Evolutionary conservation across 2,888 invertebrate species (phyloP), one percentile per base, ranked within the genome.

Genomic region (Andrena camellia): DNA sequence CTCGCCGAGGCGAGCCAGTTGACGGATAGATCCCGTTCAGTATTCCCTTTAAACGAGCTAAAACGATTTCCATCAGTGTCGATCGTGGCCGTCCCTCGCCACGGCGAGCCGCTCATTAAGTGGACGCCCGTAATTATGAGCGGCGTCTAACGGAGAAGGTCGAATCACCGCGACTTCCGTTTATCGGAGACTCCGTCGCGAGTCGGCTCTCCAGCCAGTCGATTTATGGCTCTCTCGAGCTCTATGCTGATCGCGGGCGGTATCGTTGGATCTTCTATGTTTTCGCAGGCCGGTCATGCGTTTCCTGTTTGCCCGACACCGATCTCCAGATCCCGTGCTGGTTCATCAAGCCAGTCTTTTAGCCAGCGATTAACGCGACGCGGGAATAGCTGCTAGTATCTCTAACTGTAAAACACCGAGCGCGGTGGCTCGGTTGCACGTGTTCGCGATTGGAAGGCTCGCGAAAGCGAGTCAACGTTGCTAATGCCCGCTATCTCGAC

Each of bases 101-200:
- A 3, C 66, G 71, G 63, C 73, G 69, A 60, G 71, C 57, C 69
- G 73, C 71, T 86, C 80, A 72, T 86, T 78, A 86, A 81, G 71
- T 42, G 70, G 50, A 59, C 63, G 72, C 20, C 59, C 69, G 66
- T 84, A 84, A 84, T 73, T 73, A 78, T 59, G 42, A 86, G 66
- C 83, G 75, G 67, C 81, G 63, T 87, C 76, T 73, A 84, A 81
- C 80, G 71, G 78, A 67, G 72, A 68, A 80, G 77, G 66, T 75
- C 80, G 77, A 81, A 87, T 78, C 72, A 84, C 50, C 52, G 50
- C 35, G 63, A 81, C 80, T 83, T 86, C 84, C 77, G 77, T 54
- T 75, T 75, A 69, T 86, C 74, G 71, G 62, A 50, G 69, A 67
- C 71, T 72, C 42, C 42, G 42, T 42, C 5, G 57, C 26, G 20